Percentiles rank a stretch among this genome's conserved stretches.
phyloP scores from a whole-genome alignment of 2,113 vertebrate genomes.

The Tragulus kanchil region DNA sequence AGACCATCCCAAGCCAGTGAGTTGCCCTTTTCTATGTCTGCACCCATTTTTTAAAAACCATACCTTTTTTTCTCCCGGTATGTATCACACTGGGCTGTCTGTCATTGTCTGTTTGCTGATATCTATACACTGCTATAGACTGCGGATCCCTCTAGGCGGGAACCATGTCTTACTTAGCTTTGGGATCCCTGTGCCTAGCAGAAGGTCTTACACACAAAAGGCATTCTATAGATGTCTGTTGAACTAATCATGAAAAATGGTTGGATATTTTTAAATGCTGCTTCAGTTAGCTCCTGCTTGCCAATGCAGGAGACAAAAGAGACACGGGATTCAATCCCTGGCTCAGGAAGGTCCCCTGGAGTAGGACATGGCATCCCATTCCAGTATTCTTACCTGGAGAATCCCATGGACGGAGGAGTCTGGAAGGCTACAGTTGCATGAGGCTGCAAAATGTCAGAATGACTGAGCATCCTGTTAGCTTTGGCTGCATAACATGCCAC shows the following conservation, averaged over 20 bases:
- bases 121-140: not conserved
- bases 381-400: not conserved
- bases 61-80: not conserved
- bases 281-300: not conserved
- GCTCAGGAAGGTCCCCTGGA: not conserved
- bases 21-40: not conserved
- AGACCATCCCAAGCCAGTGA: not conserved
- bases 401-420: not conserved
- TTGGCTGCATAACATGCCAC: constrained; percentile 48
- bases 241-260: not conserved
- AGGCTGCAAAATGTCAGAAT: not conserved
- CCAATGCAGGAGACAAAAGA: not conserved
- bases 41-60: not conserved
- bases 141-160: not conserved
- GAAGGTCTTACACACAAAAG: not conserved
- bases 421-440: not conserved
- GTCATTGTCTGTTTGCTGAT: not conserved
- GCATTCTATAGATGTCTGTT: not conserved
- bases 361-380: not conserved
- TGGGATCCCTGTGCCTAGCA: not conserved
- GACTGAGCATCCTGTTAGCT: not conserved
- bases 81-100: not conserved
- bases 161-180: not conserved
- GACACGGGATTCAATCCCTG: not conserved
- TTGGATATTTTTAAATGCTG: not conserved